Base-by-base conservation (phyloP, 2,113 vertebrate genomes). In the Cheilinus undulatus region DNA sequence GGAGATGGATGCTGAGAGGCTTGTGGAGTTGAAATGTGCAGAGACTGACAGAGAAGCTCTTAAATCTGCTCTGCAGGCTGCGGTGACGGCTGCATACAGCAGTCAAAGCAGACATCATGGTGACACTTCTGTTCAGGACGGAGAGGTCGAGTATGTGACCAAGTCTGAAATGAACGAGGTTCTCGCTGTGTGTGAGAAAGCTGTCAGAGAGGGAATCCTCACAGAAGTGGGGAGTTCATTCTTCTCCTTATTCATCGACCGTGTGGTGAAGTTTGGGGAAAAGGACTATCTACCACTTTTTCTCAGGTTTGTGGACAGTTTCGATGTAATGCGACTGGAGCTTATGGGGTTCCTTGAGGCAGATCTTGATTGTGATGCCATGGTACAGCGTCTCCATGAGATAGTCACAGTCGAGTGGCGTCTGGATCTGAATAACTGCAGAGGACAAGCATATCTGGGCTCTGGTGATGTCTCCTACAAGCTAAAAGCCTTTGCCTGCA, bases 401-500 rank as follows among this genome's bases (percentile, higher is more conserved):
- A 93, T 95, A 0, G 88, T 99, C 36, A 97, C 95, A 0, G 93
- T 95, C 19, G 96, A 97, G 32, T 99, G 97, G 97, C 91, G 71
- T 8, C 90, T 99, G 1, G 96, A 98, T 84, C 95, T 99, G 89
- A 96, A 95, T 9, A 96, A 96, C 87, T 99, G 97, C 76, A 90
- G 97, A 69, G 98, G 97, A 28, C 97, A 98, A 80, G 96, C 97
- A 34, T 98, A 98, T 73, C 89, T 97, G 0, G 94, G 97, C 20
- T 97, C 97, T 4, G 96, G 96, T 1, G 95, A 95, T 0, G 95
- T 97, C 71, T 95, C 95, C 74, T 95, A 96, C 65, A 98, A 97
- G 87, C 95, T 99, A 86, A 98, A 98, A 90, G 88, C 95, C 1
- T 97, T 99, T 84, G 96, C 96, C 42, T 96, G 94, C 15, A 96